These are phyloP conservation scores for Falco concolor DNA, from an alignment of 2,797 vertebrate genomes.

Conservation along the genomic window DNA sequence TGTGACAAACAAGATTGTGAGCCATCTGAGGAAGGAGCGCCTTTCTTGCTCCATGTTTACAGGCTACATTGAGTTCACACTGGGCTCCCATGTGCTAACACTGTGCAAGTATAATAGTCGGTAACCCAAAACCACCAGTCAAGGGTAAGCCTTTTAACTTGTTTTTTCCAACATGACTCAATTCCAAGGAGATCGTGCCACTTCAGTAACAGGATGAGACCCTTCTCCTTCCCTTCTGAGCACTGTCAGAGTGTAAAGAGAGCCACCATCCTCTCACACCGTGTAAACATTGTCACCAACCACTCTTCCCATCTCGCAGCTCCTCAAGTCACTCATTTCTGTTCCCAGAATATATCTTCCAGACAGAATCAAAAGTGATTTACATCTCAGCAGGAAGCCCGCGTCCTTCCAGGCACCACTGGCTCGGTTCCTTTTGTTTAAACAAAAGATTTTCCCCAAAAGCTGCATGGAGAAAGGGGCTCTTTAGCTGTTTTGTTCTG, in stretches of 20 bases:
- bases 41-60: neutral
- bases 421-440: constrained; percentile 37
- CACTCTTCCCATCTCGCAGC: neutral
- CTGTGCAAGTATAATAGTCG: neutral
- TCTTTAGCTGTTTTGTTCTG: neutral
- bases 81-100: neutral
- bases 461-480: neutral
- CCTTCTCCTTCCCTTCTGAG: neutral
- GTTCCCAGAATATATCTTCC: neutral
- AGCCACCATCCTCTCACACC: neutral
- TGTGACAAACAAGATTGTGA: neutral
- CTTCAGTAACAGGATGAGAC: neutral
- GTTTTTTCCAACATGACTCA: neutral
- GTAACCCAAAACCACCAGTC: neutral
- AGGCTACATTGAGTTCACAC: neutral
- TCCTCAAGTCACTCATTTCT: neutral
- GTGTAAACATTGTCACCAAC: neutral
- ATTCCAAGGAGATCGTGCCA: neutral
- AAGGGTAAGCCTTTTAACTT: neutral
- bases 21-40: neutral
- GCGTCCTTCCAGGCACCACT: constrained; percentile 15
- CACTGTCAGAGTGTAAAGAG: neutral
- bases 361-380: constrained; percentile 16
- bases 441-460: constrained; percentile 46
- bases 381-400: constrained; percentile 39